Evolutionary conservation across 2,888 invertebrate genomes (phyloP).

Genomic region (Agonopterix subpropinquella): DNA sequence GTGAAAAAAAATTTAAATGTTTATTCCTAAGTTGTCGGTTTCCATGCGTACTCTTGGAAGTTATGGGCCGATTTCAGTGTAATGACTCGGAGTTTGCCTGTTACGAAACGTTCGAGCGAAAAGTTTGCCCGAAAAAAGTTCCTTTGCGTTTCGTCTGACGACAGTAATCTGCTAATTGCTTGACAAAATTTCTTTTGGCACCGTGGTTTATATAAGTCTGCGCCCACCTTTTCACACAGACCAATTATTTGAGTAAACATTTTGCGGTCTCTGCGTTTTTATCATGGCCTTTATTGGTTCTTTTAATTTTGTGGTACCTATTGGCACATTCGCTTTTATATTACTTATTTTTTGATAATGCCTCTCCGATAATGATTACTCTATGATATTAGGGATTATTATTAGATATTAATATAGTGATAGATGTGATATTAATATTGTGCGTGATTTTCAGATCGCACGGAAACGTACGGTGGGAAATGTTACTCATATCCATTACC

Average conservation of each 20-base stretch:
- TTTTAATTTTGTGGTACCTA: constrained; percentile 25
- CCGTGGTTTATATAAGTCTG: constrained; percentile 33
- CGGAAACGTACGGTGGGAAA: constrained; percentile 49
- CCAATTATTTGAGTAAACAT: constrained; percentile 47
- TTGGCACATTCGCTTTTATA: too few relatives aligned
- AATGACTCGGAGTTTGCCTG: constrained; percentile 40
- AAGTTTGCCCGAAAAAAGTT: constrained; percentile 49
- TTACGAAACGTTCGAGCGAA: constrained; percentile 57
- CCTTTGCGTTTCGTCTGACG: constrained; percentile 42
- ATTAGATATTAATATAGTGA: constrained; percentile 23
- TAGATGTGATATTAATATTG: constrained; percentile 30
- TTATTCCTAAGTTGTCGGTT: constrained; percentile 24
- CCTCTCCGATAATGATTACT: constrained; percentile 20
- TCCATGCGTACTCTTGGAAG: constrained; percentile 37
- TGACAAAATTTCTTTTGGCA: constrained; percentile 55
- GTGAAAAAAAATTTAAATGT: constrained; percentile 37
- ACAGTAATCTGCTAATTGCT: constrained; percentile 62
- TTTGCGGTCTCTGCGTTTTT: constrained; percentile 31
- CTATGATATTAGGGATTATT: constrained; percentile 31
- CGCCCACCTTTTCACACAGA: constrained; percentile 25
- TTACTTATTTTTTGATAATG: too few relatives aligned
- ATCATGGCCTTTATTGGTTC: constrained; percentile 29
- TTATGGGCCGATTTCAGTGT: constrained; percentile 56
- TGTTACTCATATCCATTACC: constrained; percentile 60
- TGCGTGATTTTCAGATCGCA: constrained; percentile 61